Base-by-base conservation (phyloP, 2,888 invertebrate genomes). In the Thumatha senex region DNA sequence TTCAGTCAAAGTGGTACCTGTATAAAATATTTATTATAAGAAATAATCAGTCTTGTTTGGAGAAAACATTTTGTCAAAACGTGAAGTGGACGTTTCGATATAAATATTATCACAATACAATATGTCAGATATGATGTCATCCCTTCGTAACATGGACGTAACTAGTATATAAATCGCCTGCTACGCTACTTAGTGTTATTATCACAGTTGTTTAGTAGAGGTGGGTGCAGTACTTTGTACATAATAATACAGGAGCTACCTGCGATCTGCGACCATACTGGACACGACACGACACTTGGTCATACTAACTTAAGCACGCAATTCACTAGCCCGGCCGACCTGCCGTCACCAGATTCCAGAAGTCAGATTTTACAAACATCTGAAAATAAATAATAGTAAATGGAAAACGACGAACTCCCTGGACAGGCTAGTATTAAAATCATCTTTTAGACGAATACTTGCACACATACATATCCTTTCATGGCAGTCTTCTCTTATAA, bases 1-100 rank as follows among this genome's bases (percentile, higher is more conserved):
- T 85, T 90, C 90, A 89, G 89, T 89, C 89, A 82, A 87, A 90
- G 83, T 84, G 89, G 86, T 89, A 89, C 82, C 82, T 84, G 89
- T 91, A 89, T 86, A 90, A 90, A 90, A 89, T 87, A 90, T 89
- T 84, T 81, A 80, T 90, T 84, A 89, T 87, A 91, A 92, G 90
- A 92, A 92, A 92, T 92, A 92, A 92, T 92, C 92, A 92, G 92
- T 92, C 92, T 92, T 92, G 88, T 89, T 91, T 89, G 89, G 89
- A 91, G 89, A 92, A 92, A 92, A 91, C 83, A 82, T 89, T 87
- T 82, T 70, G 83, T 79, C 85, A 82, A 85, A 84, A 79, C 85
- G 84, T 74, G 76, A 75, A 68, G 70, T 73, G 71, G 81, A 84
- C 86, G 86, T 67, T 71, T 83, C 74, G 85, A 84, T 84, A 79